phyloP scores from a whole-genome alignment of 2,888 invertebrate genomes.

The Graphium colonna region DNA sequence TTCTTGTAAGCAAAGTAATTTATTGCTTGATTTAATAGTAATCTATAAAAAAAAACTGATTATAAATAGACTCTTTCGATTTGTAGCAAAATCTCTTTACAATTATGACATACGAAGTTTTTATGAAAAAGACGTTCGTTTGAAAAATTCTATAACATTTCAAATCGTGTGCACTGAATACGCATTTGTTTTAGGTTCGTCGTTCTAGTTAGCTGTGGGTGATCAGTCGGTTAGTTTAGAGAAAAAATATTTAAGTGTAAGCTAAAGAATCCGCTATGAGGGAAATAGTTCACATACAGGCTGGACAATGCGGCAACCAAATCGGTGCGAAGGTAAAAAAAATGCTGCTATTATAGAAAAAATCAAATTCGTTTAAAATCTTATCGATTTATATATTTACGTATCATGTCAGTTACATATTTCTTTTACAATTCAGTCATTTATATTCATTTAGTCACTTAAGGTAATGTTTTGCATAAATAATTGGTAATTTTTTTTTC shows the following conservation, averaged over 20 bases:
- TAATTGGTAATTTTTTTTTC: too few species aligned
- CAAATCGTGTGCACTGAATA: slow-evolving; percentile 15
- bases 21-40: too few species aligned
- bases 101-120: not conserved
- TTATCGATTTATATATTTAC: too few species aligned
- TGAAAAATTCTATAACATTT: slow-evolving; percentile 25
- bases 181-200: slow-evolving; percentile 57
- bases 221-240: slow-evolving; percentile 32
- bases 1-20: too few species aligned
- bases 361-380: too few species aligned
- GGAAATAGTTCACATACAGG: slow-evolving; percentile 90
- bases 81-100: slow-evolving; percentile 2
- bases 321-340: slow-evolving; percentile 68
- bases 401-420: not conserved
- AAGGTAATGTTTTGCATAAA: too few species aligned
- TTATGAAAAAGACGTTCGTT: slow-evolving; percentile 11
- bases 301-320: slow-evolving; percentile 87
- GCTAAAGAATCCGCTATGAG: slow-evolving; percentile 78
- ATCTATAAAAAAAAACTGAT: too few species aligned
- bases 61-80: too few species aligned
- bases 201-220: slow-evolving; percentile 43
- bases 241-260: slow-evolving; percentile 35
- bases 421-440: too few species aligned
- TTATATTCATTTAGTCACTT: not conserved
- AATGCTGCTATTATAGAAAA: too few species aligned